Base-by-base conservation (phyloP, 92 coral and sea anemone genomes). In the Palythoa heliodiscus region DNA sequence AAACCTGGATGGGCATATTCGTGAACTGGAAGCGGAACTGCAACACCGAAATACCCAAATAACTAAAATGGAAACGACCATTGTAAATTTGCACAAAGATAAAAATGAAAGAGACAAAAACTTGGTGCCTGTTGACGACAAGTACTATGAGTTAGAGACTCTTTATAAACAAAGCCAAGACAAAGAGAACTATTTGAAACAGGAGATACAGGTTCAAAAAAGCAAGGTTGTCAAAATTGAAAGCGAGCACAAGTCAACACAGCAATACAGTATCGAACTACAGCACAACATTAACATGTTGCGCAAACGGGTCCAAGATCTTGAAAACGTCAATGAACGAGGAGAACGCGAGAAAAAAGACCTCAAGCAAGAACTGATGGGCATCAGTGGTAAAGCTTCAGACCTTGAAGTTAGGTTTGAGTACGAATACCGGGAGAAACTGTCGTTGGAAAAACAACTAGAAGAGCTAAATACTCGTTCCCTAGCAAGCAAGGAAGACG, bases 391-490 rank as follows among this genome's bases (percentile, higher is more conserved):
- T 52, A 94, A 91, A 79, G 89, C 91, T 58, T 92, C 98, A n/a
- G 98, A 94, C 54, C 91, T 96, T 29, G 98, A 96, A 80, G 98
- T 96, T 43, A 92, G 89, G 73, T 92, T 87, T 85, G 98, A 96
- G 80, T 92, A 94, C 66, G 98, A 96, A 72, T 92, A 91, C 25
- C 93, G 98, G 61, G 98, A 96, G 91, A 94, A 93, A 86, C 93
- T 94, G 50, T 90, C 96, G 2, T 64, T 96, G 68, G 89, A 94
- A 71, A 85, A 89, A 57, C 98, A 96, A 71, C 89, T 96, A n/a
- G 96, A 92, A 43, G 96, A 94, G 71, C 82, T 92, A 29, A 93
- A 84, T 73, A 90, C 81, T 82, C 92, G 98, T 57, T 92, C 87
- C 23, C 87, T 88, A 4, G 87, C 89, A 19, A 91, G 85, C 87